phyloP scores from a whole-genome alignment of 2,888 invertebrate species.

The Troilus luridus region DNA sequence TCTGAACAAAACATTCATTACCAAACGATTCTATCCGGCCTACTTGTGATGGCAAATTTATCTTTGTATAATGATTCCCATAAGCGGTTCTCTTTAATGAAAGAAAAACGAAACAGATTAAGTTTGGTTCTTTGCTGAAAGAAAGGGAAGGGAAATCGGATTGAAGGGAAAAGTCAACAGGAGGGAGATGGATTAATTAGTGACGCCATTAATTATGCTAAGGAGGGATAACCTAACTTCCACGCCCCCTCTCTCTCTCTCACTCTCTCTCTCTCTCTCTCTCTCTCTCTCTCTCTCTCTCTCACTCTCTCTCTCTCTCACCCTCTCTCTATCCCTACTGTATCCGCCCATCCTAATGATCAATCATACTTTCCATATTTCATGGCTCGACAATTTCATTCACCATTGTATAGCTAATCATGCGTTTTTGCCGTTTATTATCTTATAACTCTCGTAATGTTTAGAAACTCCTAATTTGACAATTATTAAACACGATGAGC shows the following conservation, averaged over 20 bases:
- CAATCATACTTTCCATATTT: constrained; percentile 31
- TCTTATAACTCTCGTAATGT: neutral
- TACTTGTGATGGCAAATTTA: neutral
- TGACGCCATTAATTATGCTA: constrained; percentile 46
- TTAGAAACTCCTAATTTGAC: neutral
- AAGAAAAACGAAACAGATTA: neutral
- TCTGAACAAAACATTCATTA: too few relatives aligned
- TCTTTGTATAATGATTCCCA: neutral
- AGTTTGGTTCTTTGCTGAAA: neutral
- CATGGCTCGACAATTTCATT: neutral
- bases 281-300: too few relatives aligned
- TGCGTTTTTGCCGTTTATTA: neutral
- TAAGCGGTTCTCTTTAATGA: neutral
- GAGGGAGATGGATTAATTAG: constrained; percentile 5
- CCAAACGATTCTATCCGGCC: neutral
- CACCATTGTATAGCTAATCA: neutral
- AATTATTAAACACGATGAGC: too few relatives aligned
- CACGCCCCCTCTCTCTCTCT: neutral
- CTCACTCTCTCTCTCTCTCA: too few relatives aligned
- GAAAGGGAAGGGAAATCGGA: constrained; percentile 2
- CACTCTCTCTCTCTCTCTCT: too few relatives aligned
- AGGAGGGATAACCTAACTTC: neutral
- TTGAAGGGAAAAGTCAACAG: constrained; percentile 26
- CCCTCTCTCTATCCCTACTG: neutral
- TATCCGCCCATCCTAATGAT: constrained; percentile 25